Evolutionary conservation across 1,140 invertebrate genomes (phyloP).

Genomic region (Lamellibrachia luymesi): DNA sequence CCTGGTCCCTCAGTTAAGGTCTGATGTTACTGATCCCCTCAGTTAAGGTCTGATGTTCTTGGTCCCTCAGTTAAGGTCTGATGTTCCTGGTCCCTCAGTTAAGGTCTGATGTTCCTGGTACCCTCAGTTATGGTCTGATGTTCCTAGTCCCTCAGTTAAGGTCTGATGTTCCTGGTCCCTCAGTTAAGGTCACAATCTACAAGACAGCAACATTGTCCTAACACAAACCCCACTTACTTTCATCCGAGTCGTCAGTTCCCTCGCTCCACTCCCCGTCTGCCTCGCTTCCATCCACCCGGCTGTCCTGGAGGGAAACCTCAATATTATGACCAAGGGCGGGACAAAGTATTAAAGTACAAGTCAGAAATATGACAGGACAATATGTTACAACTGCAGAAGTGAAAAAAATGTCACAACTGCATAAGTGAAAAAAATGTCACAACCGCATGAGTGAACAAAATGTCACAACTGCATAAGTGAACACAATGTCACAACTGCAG

Average conservation of each 20-base stretch:
- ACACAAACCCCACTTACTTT: background rate
- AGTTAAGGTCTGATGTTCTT: no score
- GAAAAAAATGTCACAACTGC: background rate
- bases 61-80: no score
- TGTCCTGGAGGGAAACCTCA: background rate
- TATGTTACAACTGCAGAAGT: background rate
- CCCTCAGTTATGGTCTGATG: no score
- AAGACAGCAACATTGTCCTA: background rate
- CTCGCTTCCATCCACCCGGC: background rate
- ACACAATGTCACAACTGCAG: background rate
- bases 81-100: no score
- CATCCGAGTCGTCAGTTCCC: background rate
- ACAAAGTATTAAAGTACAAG: no score
- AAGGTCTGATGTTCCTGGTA: no score
- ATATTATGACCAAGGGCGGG: background rate
- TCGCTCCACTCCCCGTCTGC: background rate
- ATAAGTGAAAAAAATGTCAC: background rate
- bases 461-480: background rate
- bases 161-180: no score
- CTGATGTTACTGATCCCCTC: no score
- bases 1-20: no score
- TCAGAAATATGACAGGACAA: background rate
- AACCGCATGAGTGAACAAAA: background rate
- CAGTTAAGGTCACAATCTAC: background rate
- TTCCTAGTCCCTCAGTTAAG: no score